Percentiles rank a stretch among this genome's conserved stretches.
phyloP scores from a whole-genome alignment of 2,113 vertebrate genomes.

The Procavia capensis region DNA sequence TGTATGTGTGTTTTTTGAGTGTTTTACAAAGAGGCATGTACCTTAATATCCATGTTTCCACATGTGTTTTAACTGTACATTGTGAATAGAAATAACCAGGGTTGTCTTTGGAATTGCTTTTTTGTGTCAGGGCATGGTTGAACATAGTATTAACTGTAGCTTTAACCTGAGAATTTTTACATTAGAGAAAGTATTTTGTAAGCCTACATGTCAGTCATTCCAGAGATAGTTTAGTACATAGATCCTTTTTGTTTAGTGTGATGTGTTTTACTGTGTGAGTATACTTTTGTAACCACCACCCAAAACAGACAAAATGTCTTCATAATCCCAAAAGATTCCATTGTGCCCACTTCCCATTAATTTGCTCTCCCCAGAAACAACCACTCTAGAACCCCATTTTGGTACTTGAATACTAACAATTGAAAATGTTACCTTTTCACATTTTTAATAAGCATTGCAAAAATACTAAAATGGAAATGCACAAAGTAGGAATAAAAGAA shows the following conservation, averaged over 20 bases:
- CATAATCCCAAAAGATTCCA: background rate
- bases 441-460: background rate
- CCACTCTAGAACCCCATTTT: conserved; percentile 4
- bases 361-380: background rate
- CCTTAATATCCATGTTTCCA: background rate
- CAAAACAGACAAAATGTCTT: conserved; percentile 26
- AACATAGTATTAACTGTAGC: background rate
- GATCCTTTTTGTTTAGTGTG: conserved; percentile 9
- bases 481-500: background rate
- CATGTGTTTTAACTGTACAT: background rate
- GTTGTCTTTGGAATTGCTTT: background rate
- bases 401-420: background rate
- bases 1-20: background rate
- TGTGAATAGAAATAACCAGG: background rate
- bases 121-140: conserved; percentile 33
- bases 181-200: background rate
- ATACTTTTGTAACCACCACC: background rate
- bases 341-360: background rate
- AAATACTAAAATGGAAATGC: conserved; percentile 25
- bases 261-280: conserved; percentile 24
- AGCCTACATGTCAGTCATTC: conserved; percentile 13
- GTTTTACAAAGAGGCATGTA: background rate
- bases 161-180: conserved; percentile 9
- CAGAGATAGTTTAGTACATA: background rate
- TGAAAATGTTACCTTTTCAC: background rate